Evolutionary conservation across 2,797 vertebrate genomes (phyloP).

Genomic region (Hydrophis major): DNA sequence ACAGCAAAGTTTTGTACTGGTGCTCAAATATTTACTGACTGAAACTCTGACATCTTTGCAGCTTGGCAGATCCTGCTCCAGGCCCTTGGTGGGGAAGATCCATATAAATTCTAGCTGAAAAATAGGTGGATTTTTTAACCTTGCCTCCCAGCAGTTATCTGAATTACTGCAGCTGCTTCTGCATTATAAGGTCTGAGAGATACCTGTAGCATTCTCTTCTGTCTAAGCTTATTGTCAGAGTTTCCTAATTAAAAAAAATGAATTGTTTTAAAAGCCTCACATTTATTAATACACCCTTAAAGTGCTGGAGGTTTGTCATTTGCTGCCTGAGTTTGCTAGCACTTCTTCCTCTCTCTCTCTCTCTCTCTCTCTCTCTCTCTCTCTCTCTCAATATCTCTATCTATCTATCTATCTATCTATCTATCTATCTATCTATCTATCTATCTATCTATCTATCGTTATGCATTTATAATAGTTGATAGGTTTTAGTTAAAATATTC

Average conservation of each 20-base stretch:
- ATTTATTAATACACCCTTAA: background rate
- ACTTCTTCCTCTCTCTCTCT: background rate
- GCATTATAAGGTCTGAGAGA: background rate
- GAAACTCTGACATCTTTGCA: background rate
- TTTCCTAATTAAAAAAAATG: background rate
- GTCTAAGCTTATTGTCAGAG: background rate
- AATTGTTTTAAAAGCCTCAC: background rate
- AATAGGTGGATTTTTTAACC: background rate
- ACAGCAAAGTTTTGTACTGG: background rate
- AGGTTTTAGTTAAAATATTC: background rate
- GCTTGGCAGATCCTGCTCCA: background rate
- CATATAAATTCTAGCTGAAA: background rate
- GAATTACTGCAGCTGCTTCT: background rate
- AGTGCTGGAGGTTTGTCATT: no score
- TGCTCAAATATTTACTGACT: constrained; percentile 3
- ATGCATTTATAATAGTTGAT: background rate
- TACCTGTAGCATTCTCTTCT: background rate
- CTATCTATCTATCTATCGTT: no score
- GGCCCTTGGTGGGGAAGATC: background rate
- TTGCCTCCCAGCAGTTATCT: background rate
- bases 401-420: no score
- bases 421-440: no score
- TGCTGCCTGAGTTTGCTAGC: background rate
- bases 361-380: no score
- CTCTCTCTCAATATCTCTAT: no score